These are phyloP conservation scores for Alitta virens DNA, from an alignment of 2,888 invertebrate genomes.

Conservation along the genomic window DNA sequence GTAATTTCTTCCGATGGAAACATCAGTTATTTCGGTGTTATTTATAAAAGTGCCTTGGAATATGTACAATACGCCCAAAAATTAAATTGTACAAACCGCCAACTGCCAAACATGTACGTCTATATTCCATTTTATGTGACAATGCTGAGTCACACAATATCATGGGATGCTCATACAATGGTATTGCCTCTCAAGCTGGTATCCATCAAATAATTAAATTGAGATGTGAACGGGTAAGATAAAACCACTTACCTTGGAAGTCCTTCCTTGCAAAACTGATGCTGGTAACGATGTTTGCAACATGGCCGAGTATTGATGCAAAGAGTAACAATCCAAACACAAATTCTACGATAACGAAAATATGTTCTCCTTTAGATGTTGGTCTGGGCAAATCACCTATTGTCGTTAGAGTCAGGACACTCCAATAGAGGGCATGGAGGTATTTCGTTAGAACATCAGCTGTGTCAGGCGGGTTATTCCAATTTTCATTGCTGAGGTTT, in stretches of 20 bases:
- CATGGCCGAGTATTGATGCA: constrained; percentile 94
- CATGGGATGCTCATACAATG: too few relatives aligned
- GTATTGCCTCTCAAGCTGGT: too few relatives aligned
- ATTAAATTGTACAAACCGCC: too few relatives aligned
- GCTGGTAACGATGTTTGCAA: constrained; percentile 96
- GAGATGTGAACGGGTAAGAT: not conserved
- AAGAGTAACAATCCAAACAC: constrained; percentile 91
- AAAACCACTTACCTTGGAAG: constrained; percentile 80
- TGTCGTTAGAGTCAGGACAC: constrained; percentile 91
- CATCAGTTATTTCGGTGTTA: too few relatives aligned
- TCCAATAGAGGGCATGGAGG: constrained; percentile 97
- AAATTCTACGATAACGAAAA: constrained; percentile 92
- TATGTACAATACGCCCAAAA: too few relatives aligned
- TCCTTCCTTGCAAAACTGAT: constrained; percentile 96
- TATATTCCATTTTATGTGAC: too few relatives aligned
- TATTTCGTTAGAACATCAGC: constrained; percentile 70
- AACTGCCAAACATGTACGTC: too few relatives aligned
- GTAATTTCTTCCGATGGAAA: too few relatives aligned
- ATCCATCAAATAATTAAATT: too few relatives aligned
- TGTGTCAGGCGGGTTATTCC: constrained; percentile 38
- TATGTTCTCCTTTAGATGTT: constrained; percentile 88
- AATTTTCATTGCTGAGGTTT: constrained; percentile 59
- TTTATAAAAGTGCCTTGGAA: too few relatives aligned
- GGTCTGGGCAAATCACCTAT: constrained; percentile 91
- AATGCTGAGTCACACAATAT: too few relatives aligned